Percentiles rank a stretch among this genome's conserved stretches.
These are phyloP conservation scores for Butorides virescens DNA, from an alignment of 2,113 vertebrate genomes.

Conservation along the genomic window DNA sequence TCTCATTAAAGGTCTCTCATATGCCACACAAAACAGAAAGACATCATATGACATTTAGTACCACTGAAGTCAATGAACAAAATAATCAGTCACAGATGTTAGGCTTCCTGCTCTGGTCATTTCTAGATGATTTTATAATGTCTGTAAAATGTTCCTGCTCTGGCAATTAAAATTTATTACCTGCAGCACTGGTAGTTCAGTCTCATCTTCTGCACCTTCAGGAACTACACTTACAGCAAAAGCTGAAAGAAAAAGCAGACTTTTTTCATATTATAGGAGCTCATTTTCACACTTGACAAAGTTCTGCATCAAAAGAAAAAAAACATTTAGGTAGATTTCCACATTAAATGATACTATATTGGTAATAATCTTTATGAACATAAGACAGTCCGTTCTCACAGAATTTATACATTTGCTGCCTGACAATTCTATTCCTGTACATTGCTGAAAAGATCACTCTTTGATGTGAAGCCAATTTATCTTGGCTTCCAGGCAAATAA, in stretches of 20 bases:
- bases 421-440: not conserved
- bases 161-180: conserved; percentile 58
- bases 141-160: not conserved
- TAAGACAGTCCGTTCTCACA: not conserved
- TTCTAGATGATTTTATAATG: not conserved
- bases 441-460: conserved; percentile 10
- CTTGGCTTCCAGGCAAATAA: conserved; percentile 31
- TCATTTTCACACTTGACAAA: conserved; percentile 18
- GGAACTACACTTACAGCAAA: conserved; percentile 46
- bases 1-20: not conserved
- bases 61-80: not conserved
- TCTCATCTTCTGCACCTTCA: conserved; percentile 62
- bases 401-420: conserved; percentile 1
- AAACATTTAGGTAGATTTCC: not conserved
- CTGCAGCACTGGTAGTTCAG: conserved; percentile 46
- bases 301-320: not conserved
- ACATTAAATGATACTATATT: not conserved
- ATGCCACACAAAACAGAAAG: not conserved
- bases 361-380: not conserved
- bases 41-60: not conserved
- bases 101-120: not conserved
- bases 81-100: not conserved
- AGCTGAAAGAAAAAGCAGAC: conserved; percentile 56
- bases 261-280: conserved; percentile 23
- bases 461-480: conserved; percentile 1